Percentiles rank a stretch among this genome's conserved stretches.
Evolutionary conservation across 2,888 invertebrate genomes (phyloP).

Genomic region (Phortica magna): DNA sequence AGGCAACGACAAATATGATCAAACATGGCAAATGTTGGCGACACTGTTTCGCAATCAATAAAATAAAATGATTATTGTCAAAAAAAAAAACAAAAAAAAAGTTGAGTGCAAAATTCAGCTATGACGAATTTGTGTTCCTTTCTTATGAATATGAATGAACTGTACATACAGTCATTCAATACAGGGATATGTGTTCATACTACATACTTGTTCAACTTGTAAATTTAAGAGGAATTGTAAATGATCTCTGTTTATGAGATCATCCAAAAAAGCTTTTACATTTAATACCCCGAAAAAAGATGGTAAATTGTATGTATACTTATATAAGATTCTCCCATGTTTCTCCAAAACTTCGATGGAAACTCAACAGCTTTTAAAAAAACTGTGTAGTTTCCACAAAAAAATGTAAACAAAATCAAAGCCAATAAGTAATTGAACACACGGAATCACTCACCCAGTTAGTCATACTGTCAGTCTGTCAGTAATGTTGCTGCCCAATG

Average conservation of each 20-base stretch:
- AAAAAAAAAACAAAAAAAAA: background rate
- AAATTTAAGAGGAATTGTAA: too few relatives aligned
- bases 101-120: background rate
- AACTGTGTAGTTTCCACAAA: background rate
- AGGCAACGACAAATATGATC: background rate
- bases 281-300: too few relatives aligned
- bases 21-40: conserved; percentile 16
- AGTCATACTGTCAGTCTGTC: background rate
- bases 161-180: too few relatives aligned
- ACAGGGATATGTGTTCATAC: too few relatives aligned
- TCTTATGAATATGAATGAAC: too few relatives aligned
- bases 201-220: too few relatives aligned
- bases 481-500: background rate
- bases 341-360: background rate
- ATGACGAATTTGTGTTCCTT: too few relatives aligned
- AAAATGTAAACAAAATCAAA: background rate
- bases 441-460: background rate
- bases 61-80: conserved; percentile 1
- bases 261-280: too few relatives aligned
- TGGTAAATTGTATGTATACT: too few relatives aligned
- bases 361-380: background rate
- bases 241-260: too few relatives aligned
- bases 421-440: conserved; percentile 24
- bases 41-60: conserved; percentile 22
- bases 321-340: background rate